Evolutionary conservation across 2,797 vertebrate genomes (phyloP), one percentile per base, ranked within the genome.

Genomic region (Sphenodon punctatus): DNA sequence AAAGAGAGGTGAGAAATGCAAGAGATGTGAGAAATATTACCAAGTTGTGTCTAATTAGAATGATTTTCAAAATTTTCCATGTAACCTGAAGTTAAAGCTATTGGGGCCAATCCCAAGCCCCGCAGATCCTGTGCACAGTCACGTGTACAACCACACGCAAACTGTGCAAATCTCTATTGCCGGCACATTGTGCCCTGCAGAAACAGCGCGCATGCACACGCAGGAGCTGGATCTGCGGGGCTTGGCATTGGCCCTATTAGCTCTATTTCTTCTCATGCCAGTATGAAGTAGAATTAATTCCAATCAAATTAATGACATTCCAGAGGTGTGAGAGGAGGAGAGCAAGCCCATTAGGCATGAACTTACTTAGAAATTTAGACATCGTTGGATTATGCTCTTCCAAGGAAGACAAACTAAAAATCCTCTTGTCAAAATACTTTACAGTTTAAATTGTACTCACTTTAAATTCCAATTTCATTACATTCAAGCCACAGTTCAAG

Each of bases 381-480:
- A 64, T 75, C 72, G 76, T 69, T 76, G 0, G 88, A 55, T 55
- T 63, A 76, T 0, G 0, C 75, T 69, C 0, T 86, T 56, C 16
- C 48, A 42, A 78, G 61, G 20, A 55, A 65, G 65, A 80, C 64
- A 77, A 83, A 45, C 71, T 78, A 59, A 67, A 60, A 53, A 67
- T 80, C 71, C 43, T 85, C 67, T 71, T 86, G 85, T 82, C 71
- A 86, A 73, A 82, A 79, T 49, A 32, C 61, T 79, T 5, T 38
- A 75, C n/a, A 19, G 49, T 66, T 70, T 77, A 84, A 38, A 20
- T 36, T 51, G 85, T 68, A 77, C 70, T 0, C 0, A 53, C 13
- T 84, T 85, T 77, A 77, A 85, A 75, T 78, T 79, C 67, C 5
- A 5, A 6, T 73, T 87, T 92, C 67, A 72, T 59, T 80, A 2